These are phyloP conservation scores for Halcyon chelicuti DNA, from an alignment of 2,797 vertebrate species.

Conservation along the genomic window DNA sequence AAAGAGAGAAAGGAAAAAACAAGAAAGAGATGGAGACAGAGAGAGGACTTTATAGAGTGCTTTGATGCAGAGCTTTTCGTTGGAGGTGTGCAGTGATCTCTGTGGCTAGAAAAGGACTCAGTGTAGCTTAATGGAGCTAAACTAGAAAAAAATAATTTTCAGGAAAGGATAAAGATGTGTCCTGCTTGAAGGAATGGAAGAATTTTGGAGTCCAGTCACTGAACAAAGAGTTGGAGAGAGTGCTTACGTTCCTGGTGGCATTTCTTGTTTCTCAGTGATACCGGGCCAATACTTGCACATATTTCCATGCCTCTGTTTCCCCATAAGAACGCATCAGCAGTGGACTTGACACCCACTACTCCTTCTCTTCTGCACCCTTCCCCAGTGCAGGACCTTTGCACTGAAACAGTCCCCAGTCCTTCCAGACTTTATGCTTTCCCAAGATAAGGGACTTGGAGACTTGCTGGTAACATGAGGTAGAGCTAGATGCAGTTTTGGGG, in stretches of 20 bases:
- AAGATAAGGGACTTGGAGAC: not conserved
- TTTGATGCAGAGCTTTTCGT: not conserved
- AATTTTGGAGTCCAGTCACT: not conserved
- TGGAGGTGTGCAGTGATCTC: not conserved
- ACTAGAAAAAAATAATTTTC: not conserved
- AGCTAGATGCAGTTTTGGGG: not conserved
- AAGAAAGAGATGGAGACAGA: not conserved
- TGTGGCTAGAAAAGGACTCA: not conserved
- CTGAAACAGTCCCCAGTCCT: not conserved
- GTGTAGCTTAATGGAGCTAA: not conserved
- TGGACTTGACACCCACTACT: fast-evolving
- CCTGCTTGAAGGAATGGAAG: not conserved
- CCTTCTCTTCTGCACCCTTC: not conserved
- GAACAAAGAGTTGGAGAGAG: not conserved
- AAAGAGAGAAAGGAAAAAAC: not conserved
- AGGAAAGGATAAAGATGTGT: not conserved
- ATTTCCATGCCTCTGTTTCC: not conserved
- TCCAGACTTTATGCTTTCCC: not conserved
- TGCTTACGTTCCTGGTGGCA: fast-evolving
- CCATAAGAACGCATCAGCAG: not conserved
- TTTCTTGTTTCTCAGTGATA: not conserved
- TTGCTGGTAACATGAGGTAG: not conserved
- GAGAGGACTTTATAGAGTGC: not conserved
- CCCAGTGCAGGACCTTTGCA: not conserved
- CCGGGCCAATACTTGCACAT: not conserved